Evolutionary conservation across 1,140 invertebrate genomes (phyloP).

Genomic region (Lepidotrigona ventralis): DNA sequence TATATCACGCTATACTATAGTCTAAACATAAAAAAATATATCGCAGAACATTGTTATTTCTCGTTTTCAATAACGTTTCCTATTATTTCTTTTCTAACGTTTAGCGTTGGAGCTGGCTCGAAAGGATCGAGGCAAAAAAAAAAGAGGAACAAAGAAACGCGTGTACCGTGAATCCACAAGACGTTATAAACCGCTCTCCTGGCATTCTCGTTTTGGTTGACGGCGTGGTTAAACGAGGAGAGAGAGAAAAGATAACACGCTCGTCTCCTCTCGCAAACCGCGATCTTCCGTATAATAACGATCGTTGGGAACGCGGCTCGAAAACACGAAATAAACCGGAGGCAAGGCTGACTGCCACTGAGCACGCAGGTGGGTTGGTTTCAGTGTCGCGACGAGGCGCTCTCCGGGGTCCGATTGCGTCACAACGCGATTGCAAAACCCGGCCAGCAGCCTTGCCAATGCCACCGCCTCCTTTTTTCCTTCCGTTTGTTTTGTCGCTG

Average conservation of each 20-base stretch:
- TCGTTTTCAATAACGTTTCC: no score
- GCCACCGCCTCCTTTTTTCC: slow-evolving; percentile 53
- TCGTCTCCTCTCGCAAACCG: neutral
- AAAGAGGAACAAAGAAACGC: neutral
- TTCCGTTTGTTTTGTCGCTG: slow-evolving; percentile 10
- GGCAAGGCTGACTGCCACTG: slow-evolving; percentile 20
- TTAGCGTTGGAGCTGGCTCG: no score
- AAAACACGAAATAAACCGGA: slow-evolving; percentile 2
- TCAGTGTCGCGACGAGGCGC: slow-evolving; percentile 32
- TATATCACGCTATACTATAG: no score
- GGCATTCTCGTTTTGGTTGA: neutral
- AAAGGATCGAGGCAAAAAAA: neutral
- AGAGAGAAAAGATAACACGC: neutral
- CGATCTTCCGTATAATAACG: neutral
- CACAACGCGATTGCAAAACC: slow-evolving; percentile 59
- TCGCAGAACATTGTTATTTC: neutral
- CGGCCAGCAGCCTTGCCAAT: slow-evolving; percentile 66
- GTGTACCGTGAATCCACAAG: neutral
- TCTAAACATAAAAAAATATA: no score
- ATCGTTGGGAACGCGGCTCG: neutral
- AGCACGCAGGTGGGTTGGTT: slow-evolving; percentile 8
- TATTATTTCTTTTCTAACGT: no score
- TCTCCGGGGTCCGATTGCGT: slow-evolving; percentile 38
- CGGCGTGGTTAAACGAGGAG: neutral
- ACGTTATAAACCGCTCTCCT: neutral